Evolutionary conservation across 2,797 vertebrate genomes (phyloP).

Genomic region (Enteromius argenteus): DNA sequence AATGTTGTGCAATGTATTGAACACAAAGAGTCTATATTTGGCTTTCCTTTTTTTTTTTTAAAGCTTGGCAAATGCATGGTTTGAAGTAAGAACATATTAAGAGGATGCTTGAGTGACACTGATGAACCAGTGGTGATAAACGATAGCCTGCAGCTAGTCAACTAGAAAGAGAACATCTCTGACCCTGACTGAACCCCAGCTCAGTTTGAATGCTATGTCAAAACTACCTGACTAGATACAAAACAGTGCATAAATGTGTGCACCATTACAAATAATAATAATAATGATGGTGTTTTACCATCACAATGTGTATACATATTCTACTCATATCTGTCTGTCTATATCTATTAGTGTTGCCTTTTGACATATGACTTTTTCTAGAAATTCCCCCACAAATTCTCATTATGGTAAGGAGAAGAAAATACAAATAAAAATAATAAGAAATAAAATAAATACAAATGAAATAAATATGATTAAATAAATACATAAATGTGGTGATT

Average conservation of each 20-base stretch:
- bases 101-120: slow-evolving; percentile 69
- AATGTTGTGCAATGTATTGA: slow-evolving; percentile 1
- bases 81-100: slow-evolving; percentile 46
- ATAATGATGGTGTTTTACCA: background rate
- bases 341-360: too few relatives aligned
- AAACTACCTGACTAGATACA: background rate
- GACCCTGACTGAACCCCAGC: slow-evolving; percentile 19
- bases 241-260: background rate
- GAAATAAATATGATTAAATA: too few relatives aligned
- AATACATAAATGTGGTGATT: background rate
- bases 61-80: slow-evolving; percentile 8
- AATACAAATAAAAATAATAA: too few relatives aligned
- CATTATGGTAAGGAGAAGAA: too few relatives aligned
- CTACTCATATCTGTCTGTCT: background rate
- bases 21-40: background rate
- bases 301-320: background rate
- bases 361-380: too few relatives aligned
- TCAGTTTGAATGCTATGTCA: background rate
- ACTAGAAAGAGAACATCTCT: slow-evolving; percentile 68
- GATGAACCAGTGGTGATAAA: slow-evolving; percentile 75
- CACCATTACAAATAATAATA: background rate
- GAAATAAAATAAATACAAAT: too few relatives aligned
- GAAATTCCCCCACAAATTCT: too few relatives aligned
- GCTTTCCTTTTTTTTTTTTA: background rate
- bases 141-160: slow-evolving; percentile 70